Evolutionary conservation across 2,797 vertebrate genomes (phyloP), one percentile per base, ranked within the genome.

Genomic region (Platalea minor): DNA sequence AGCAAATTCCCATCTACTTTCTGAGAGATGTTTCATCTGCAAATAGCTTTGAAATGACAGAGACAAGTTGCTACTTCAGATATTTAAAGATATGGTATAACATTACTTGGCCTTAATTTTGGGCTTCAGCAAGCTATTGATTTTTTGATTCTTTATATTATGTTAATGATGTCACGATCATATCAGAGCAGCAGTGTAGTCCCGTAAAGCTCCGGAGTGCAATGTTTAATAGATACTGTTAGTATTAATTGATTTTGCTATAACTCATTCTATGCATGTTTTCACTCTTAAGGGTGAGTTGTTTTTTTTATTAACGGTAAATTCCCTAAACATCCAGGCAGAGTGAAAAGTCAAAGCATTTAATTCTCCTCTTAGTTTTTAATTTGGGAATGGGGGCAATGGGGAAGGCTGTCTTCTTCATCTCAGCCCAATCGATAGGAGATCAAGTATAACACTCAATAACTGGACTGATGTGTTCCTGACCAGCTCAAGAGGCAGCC

Each of bases 371-470:
- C 39, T 90, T 72, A 70, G 65, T 57, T 94, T 97, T 96, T 80
- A 95, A 77, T 91, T 97, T 93, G 37, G 81, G 35, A 57, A 46
- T 33, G 56, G 41, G n/a, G 23, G 26, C 20, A 83, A 45, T 23
- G 39, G n/a, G 46, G 70, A 67, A 91, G 29, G 33, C 25, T 85
- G 43, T 65, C 50, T 64, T 85, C 86, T 86, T 28, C 53, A 78
- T 23, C 72, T 82, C 86, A 57, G 73, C 65, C 77, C 60, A 96
- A 75, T 96, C 87, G 31, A 97, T 95, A 97, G 33, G 16, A 94
- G 92, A 97, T 97, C 89, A 97, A 97, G 46, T 96, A 80, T 41
- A 83, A 76, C 93, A 93, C 74, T 97, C 96, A 92, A 85, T 95
- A 97, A 92, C 3, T 13, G 74, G 56, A 88, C 77, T 46, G 73